Conservation (phyloP, 2,113 vertebrate species). For the Coptodon rendalli region DNA sequence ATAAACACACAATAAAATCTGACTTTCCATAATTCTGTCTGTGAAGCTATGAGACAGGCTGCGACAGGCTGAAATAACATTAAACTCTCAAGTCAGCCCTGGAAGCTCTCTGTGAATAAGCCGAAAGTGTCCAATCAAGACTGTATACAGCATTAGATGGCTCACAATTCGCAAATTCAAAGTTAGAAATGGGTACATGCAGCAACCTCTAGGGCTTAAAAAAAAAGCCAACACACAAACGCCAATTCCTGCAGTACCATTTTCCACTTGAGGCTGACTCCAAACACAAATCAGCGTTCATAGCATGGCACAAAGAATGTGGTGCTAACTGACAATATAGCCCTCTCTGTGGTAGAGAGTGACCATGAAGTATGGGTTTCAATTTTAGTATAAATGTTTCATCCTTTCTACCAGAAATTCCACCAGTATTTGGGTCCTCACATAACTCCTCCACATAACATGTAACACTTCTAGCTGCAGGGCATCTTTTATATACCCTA, state of each 20-base stretch:
- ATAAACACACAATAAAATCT: not conserved
- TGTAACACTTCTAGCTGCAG: not conserved
- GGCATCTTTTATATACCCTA: not conserved
- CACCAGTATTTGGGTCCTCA: fast-evolving
- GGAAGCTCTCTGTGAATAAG: not conserved
- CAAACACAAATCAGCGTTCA: not conserved
- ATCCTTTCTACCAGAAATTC: not conserved
- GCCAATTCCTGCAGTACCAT: not conserved
- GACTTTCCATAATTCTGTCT: not conserved
- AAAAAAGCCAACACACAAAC: not conserved
- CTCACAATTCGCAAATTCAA: not conserved
- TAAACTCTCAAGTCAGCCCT: not conserved
- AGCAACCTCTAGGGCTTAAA: not conserved
- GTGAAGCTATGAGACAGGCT: conserved; percentile 15
- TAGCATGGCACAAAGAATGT: not conserved
- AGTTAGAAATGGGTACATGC: not conserved
- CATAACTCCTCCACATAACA: not conserved
- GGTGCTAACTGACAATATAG: not conserved
- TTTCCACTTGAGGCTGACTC: not conserved
- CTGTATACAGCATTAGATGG: not conserved
- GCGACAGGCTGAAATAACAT: not conserved
- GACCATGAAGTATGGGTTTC: not conserved
- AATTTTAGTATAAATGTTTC: not conserved
- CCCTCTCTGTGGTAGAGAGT: not conserved
- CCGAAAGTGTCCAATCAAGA: not conserved